Base-by-base conservation (phyloP, 2,888 invertebrate species). In the Nephrotoma flavescens region DNA sequence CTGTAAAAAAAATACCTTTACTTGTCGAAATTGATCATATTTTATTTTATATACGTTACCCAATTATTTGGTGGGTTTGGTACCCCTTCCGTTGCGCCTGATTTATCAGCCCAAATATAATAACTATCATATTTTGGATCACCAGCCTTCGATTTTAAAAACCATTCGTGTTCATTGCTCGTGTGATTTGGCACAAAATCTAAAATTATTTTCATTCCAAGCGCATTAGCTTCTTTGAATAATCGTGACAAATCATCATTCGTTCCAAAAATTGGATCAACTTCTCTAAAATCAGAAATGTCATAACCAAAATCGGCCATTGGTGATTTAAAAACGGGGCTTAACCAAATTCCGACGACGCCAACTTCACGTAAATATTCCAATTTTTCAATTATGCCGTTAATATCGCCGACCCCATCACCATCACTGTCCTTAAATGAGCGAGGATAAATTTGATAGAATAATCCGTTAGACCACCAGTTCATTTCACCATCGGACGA, bases 111-210 rank as follows among this genome's bases (percentile, higher is more conserved):
- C 97, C 97, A 97, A 0, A 96, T 91, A 90, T 96, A 97, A 90
- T 93, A 96, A 89, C 96, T 94, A 52, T 93, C 94, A 89, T 94
- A 97, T 0, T 93, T 93, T 0, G 93, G 92, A 86, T 93, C 93
- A 6, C 92, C 92, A 19, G 93, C 92, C 7, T 94, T 91, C 9
- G 97, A 97, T 88, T 94, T 93, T 87, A 93, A 91, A 90, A 98
- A 98, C 98, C 98, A 98, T 71, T 94, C 93, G 89, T 97, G 96
- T 89, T 96, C 93, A 89, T 96, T 94, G 88, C 96, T 96, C 0
- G 95, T 94, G 89, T 97, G 96, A 90, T 95, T 95, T 3, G 95
- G 95, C 41, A 95, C 95, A 88, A 95, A 94, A 89, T 95, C 95
- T 88, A 95, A 90, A 88, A 95, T 91, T 83, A 95, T 92, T 91